Conservation (phyloP, 2,113 vertebrate genomes). For the Calonectris borealis region DNA sequence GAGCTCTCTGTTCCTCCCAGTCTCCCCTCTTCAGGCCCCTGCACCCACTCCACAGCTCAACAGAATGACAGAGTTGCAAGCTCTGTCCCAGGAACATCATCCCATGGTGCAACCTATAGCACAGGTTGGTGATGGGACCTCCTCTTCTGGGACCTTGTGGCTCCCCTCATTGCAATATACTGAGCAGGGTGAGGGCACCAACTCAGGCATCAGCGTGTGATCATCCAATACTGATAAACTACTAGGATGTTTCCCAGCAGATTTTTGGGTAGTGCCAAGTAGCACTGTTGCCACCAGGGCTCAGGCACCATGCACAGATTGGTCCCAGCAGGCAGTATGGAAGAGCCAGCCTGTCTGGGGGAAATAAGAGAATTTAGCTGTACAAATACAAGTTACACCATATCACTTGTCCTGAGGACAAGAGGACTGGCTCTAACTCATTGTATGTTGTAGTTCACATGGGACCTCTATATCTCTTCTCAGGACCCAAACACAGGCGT, state of each 20-base stretch:
- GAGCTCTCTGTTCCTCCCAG: background rate
- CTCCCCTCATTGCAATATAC: background rate
- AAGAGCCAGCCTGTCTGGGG: background rate
- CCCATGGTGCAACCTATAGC: background rate
- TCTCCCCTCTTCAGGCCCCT: background rate
- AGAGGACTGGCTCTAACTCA: background rate
- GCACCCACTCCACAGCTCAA: background rate
- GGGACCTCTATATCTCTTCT: background rate
- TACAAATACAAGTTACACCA: rapidly evolving
- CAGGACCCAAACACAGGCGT: background rate
- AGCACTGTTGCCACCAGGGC: background rate
- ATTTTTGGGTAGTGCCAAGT: background rate
- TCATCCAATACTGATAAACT: background rate
- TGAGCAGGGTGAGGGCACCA: background rate
- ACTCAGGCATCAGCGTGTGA: background rate
- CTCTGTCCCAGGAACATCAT: background rate
- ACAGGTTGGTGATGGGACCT: background rate
- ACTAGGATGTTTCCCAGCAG: background rate
- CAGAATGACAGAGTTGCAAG: background rate
- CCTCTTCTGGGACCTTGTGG: background rate
- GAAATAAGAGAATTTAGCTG: background rate
- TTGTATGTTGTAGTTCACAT: background rate
- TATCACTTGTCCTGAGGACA: background rate
- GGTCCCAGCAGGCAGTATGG: background rate
- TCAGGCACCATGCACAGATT: background rate